A percentile compares a stretch with the other conserved stretches of the same genome.
phyloP scores from a whole-genome alignment of 2,797 vertebrate genomes.

The Cynodonichthys magdalenae region DNA sequence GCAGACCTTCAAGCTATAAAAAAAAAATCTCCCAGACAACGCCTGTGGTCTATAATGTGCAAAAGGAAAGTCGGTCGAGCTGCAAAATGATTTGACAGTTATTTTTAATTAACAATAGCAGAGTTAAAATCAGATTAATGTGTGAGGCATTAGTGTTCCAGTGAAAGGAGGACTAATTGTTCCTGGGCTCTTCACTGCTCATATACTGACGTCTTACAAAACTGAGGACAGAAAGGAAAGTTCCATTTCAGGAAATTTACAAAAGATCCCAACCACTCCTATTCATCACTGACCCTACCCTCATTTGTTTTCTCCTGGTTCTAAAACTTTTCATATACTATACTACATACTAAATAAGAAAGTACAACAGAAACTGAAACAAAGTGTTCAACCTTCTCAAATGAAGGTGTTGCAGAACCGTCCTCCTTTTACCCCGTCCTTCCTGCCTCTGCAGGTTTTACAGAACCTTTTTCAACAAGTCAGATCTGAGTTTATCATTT shows the following conservation, averaged over 20 bases:
- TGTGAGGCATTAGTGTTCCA: constrained; percentile 35
- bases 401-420: neutral
- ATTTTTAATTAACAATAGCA: constrained; percentile 62
- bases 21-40: constrained; percentile 23
- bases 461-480: too few species aligned
- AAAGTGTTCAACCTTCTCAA: neutral
- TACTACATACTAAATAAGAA: constrained; percentile 18
- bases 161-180: constrained; percentile 62
- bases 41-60: constrained; percentile 22
- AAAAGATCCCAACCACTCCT: constrained; percentile 1
- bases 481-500: too few species aligned
- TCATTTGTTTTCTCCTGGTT: constrained; percentile 1
- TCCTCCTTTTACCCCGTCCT: too few species aligned
- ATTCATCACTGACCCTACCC: constrained; percentile 15
- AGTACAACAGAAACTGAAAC: constrained; percentile 4
- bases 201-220: constrained; percentile 63
- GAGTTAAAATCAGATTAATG: constrained; percentile 25
- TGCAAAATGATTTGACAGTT: constrained; percentile 20
- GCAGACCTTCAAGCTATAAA: constrained; percentile 52
- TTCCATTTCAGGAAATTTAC: constrained; percentile 51
- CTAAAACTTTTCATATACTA: constrained; percentile 17
- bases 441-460: too few species aligned
- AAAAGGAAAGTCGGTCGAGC: constrained; percentile 25
- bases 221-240: constrained; percentile 54
- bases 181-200: constrained; percentile 28